Evolutionary conservation across 2,888 invertebrate genomes (phyloP), one percentile per base, ranked within the genome.

Genomic region (Chrysolina americana): DNA sequence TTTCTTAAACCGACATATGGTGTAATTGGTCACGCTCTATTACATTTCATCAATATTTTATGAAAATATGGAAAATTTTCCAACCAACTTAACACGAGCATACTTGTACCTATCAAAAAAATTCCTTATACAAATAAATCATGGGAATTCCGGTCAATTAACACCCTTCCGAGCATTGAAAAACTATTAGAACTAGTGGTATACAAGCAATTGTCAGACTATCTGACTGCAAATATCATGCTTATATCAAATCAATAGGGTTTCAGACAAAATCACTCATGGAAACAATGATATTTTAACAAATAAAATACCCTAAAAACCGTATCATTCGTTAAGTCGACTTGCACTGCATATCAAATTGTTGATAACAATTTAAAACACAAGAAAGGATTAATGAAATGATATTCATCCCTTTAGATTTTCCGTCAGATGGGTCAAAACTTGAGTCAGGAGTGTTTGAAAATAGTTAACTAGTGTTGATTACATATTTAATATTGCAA

Each of bases 201-300:
- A n/a, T 68, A 68, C 41, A 41, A 36, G 21, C 68, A 68, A 56
- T 41, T 68, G 17, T n/a, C 53, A 48, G 68, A 68, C 36, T 28
- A 66, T 48, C 23, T 47, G 23, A 21, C 19, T 63, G 36, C 36
- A 36, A 70, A 70, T 36, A 63, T 48, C 21, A 63, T 70, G 48
- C 17, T 70, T 10, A 59, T 70, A 23, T 36, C 47, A n/a, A n/a
- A n/a, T n/a, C n/a, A n/a, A n/a, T n/a, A n/a, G n/a, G n/a, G n/a
- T n/a, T n/a, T n/a, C n/a, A n/a, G n/a, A n/a, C n/a, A n/a, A 63
- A 70, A 63, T 41, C 70, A 70, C 17, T 70, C 64, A 64, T 70
- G 70, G n/a, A n/a, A n/a, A n/a, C n/a, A n/a, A n/a, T n/a, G n/a
- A n/a, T n/a, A n/a, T n/a, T n/a, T n/a, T n/a, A n/a, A n/a, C n/a